Evolutionary conservation across 2,888 invertebrate species (phyloP).

Genomic region (Drosophila conformis): DNA sequence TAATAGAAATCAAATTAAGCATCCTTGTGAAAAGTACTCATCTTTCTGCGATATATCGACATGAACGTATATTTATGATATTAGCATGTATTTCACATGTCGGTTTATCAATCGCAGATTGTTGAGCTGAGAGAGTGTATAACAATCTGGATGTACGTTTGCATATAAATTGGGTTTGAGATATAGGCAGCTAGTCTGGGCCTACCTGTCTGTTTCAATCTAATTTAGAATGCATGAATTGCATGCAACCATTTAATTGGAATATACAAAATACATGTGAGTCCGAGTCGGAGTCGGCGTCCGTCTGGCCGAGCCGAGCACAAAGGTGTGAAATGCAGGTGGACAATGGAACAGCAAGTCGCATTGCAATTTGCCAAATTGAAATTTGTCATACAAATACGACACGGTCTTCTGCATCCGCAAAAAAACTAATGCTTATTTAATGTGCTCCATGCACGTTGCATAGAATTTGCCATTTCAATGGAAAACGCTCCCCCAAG

Average conservation of each 20-base stretch:
- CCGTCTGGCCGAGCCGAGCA: slow-evolving; percentile 7
- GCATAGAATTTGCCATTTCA: slow-evolving; percentile 52
- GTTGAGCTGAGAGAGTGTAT: slow-evolving; percentile 3
- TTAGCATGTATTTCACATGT: not conserved
- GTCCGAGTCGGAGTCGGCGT: not conserved
- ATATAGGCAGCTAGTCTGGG: slow-evolving; percentile 3
- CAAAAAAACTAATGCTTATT: slow-evolving; percentile 72
- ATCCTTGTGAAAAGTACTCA: not conserved
- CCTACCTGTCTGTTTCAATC: slow-evolving; percentile 27
- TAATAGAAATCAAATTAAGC: no score
- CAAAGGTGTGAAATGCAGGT: slow-evolving; percentile 36
- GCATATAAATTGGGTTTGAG: slow-evolving; percentile 34
- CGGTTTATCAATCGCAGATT: not conserved
- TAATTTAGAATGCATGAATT: slow-evolving; percentile 50
- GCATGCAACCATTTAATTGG: slow-evolving; percentile 68
- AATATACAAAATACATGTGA: slow-evolving; percentile 63
- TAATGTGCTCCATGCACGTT: slow-evolving; percentile 62
- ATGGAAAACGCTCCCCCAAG: slow-evolving; percentile 14
- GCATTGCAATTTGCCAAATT: slow-evolving; percentile 73
- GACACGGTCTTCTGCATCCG: slow-evolving; percentile 42
- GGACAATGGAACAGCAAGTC: slow-evolving; percentile 28
- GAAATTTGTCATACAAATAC: slow-evolving; percentile 77
- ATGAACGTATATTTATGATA: not conserved
- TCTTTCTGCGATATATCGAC: not conserved
- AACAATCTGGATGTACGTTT: slow-evolving; percentile 18